phyloP scores from a whole-genome alignment of 2,797 vertebrate species.

The Balearica regulorum region DNA sequence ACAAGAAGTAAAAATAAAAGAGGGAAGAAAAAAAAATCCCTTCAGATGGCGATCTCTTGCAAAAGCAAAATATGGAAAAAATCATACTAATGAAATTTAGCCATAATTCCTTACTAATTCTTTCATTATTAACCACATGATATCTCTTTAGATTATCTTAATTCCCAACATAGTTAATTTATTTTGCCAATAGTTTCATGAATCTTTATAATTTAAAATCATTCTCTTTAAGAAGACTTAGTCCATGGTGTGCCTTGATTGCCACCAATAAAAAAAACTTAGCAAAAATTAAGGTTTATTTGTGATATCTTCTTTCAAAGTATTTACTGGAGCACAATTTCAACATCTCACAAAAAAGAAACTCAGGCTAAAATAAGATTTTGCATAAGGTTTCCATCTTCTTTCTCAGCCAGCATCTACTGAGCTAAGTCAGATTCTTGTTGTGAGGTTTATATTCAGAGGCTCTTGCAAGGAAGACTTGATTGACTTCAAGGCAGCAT shows the following conservation, averaged over 20 bases:
- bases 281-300: background rate
- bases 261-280: background rate
- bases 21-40: background rate
- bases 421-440: background rate
- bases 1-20: background rate
- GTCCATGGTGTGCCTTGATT: background rate
- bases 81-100: background rate
- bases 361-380: background rate
- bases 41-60: background rate
- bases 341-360: background rate
- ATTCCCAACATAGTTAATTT: background rate
- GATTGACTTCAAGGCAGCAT: background rate
- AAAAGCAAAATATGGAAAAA: background rate
- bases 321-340: background rate
- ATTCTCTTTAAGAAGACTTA: background rate
- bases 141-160: background rate
- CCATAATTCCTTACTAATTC: background rate
- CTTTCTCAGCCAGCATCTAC: background rate
- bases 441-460: background rate
- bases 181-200: background rate
- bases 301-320: background rate
- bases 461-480: background rate
- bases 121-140: background rate
- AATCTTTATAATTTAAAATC: background rate
- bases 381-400: background rate